These are phyloP conservation scores for Aleadryas rufinucha DNA, from an alignment of 2,113 vertebrate species.

Conservation along the genomic window DNA sequence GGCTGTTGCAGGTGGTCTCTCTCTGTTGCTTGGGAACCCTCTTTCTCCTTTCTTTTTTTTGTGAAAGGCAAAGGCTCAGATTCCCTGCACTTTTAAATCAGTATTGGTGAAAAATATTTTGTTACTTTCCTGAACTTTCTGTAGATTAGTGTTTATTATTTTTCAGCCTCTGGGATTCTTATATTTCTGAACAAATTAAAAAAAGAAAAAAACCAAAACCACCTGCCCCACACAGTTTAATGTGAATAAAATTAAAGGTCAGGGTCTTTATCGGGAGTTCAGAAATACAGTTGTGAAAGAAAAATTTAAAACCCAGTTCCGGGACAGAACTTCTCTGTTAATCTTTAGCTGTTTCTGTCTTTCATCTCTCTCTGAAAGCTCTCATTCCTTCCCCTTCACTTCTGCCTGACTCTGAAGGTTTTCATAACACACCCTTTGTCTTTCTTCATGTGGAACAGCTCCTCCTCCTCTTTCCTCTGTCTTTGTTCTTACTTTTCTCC, in stretches of 20 bases:
- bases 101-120: background rate
- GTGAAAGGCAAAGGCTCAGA: background rate
- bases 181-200: background rate
- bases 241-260: background rate
- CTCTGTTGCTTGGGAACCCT: background rate
- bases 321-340: background rate
- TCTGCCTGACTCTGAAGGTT: background rate
- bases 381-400: background rate
- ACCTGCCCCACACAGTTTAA: rapidly evolving
- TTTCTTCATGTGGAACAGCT: background rate
- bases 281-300: background rate
- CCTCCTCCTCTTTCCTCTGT: background rate
- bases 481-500: background rate
- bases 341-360: background rate
- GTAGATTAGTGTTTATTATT: background rate
- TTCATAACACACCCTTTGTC: background rate
- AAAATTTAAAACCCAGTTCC: background rate
- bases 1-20: background rate
- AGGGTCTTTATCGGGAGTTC: background rate
- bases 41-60: background rate
- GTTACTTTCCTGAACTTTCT: background rate
- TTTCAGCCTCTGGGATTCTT: background rate
- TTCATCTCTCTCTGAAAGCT: background rate
- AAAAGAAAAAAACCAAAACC: background rate
- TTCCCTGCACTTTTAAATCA: background rate